Conservation (phyloP, 2,888 invertebrate genomes). For the Ornithoptera alexandrae region DNA sequence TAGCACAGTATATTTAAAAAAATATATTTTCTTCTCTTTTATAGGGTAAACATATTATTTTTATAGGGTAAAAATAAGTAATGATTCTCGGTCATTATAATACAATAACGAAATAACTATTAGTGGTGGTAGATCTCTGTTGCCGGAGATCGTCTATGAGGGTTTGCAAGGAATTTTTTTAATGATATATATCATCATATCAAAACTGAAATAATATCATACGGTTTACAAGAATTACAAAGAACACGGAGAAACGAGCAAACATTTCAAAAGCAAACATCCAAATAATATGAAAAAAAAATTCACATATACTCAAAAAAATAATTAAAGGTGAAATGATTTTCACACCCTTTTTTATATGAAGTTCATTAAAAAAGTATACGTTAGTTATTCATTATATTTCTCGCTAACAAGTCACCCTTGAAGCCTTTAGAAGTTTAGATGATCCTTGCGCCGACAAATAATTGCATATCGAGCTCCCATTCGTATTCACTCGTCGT, state of each 20-base stretch:
- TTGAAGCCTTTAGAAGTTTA: conserved; percentile 8
- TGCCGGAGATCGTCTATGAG: too few species aligned
- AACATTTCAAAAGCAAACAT: background rate
- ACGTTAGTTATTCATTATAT: conserved; percentile 15
- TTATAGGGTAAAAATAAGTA: too few species aligned
- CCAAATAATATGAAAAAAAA: background rate
- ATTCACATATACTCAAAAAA: background rate
- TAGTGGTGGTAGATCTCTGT: too few species aligned
- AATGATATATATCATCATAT: background rate
- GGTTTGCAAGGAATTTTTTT: background rate
- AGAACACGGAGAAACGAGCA: background rate
- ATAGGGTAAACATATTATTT: too few species aligned
- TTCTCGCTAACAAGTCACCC: conserved; percentile 19
- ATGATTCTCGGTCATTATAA: too few species aligned
- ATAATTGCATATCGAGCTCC: conserved; percentile 18
- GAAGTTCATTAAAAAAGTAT: conserved; percentile 18
- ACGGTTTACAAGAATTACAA: too few species aligned
- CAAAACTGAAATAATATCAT: too few species aligned
- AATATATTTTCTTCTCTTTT: too few species aligned
- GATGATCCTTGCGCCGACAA: conserved; percentile 17
- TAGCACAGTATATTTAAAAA: too few species aligned
- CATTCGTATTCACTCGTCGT: background rate
- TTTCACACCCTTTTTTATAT: conserved; percentile 7
- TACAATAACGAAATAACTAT: too few species aligned
- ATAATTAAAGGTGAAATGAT: conserved; percentile 9